Evolutionary conservation across 1,140 invertebrate species (phyloP), one percentile per base, ranked within the genome.

Genomic region (Chymomyza costata): DNA sequence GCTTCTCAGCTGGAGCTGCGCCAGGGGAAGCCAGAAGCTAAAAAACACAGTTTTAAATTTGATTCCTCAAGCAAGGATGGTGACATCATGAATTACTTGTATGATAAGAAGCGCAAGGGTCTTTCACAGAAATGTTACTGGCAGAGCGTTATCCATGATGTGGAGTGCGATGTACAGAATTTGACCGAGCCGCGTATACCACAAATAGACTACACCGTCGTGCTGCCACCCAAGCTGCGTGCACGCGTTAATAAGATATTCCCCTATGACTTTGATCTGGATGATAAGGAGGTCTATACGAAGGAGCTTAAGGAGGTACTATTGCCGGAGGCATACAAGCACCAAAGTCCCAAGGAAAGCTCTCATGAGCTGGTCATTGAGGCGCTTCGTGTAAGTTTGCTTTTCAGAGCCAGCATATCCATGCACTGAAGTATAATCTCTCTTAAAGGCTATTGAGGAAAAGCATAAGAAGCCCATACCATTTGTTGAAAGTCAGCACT

Each of bases 401-500:
- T n/a, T n/a, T n/a, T n/a, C n/a, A n/a, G n/a, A n/a, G n/a, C n/a
- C n/a, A n/a, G n/a, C n/a, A n/a, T n/a, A n/a, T n/a, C n/a, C n/a
- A n/a, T n/a, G n/a, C n/a, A n/a, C n/a, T n/a, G n/a, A n/a, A n/a
- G n/a, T n/a, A n/a, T n/a, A n/a, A n/a, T n/a, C n/a, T n/a, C n/a
- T n/a, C n/a, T n/a, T n/a, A n/a, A n/a, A n/a, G n/a, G n/a, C n/a
- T n/a, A n/a, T n/a, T n/a, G n/a, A n/a, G n/a, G n/a, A n/a, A n/a
- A n/a, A n/a, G n/a, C n/a, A n/a, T n/a, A n/a, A n/a, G n/a, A n/a
- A n/a, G n/a, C n/a, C n/a, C n/a, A n/a, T n/a, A n/a, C n/a, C n/a
- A n/a, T n/a, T n/a, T n/a, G n/a, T n/a, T n/a, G 83, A 85, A 44
- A 85, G 80, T 13, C 65, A 76, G 1, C 67, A 81, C 38, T 83